Evolutionary conservation across 1,140 invertebrate species (phyloP).

Genomic region (Apis cerana): DNA sequence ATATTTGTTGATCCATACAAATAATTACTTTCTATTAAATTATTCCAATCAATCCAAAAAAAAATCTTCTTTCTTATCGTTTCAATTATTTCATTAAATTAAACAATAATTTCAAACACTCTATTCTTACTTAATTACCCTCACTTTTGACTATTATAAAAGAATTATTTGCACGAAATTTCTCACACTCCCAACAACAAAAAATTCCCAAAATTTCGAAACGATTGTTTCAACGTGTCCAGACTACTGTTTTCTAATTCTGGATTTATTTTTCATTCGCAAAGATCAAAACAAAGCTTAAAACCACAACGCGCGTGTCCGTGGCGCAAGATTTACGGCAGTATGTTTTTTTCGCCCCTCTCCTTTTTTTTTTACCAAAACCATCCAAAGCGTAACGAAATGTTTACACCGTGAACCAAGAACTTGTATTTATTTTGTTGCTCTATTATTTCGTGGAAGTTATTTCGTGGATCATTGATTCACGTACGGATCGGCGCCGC

Average conservation of each 20-base stretch:
- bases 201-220: not conserved
- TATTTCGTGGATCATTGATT: slow-evolving; percentile 55
- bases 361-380: not conserved
- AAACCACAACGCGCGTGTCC: no score
- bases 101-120: not conserved
- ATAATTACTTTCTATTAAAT: no score
- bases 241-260: not conserved
- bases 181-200: not conserved
- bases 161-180: not conserved
- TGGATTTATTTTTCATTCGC: not conserved
- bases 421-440: slow-evolving; percentile 30
- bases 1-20: no score
- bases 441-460: slow-evolving; percentile 5
- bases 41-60: no score
- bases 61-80: no score
- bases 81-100: not conserved
- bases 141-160: not conserved
- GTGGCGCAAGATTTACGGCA: not conserved
- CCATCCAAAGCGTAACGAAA: not conserved
- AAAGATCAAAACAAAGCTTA: not conserved
- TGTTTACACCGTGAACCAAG: not conserved
- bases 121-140: not conserved
- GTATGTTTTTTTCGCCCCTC: not conserved
- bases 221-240: no score
- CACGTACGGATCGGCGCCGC: slow-evolving; percentile 52